A percentile compares a stretch with the other conserved stretches of the same genome.
phyloP scores from a whole-genome alignment of 2,888 invertebrate species.

The Aspidapion aeneum region DNA sequence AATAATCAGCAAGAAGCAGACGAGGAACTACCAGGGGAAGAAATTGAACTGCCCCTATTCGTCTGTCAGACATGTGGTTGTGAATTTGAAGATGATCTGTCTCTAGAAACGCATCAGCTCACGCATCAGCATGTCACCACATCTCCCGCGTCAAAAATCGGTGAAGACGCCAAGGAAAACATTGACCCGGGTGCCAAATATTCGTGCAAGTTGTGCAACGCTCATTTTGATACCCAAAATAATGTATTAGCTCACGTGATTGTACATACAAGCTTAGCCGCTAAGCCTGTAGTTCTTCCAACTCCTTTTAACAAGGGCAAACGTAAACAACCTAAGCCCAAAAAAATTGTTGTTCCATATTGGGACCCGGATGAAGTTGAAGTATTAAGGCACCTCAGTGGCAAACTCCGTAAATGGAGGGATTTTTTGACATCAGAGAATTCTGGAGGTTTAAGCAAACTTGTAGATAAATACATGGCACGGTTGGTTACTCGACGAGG shows the following conservation, averaged over 20 bases:
- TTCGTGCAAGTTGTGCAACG: conserved; percentile 49
- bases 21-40: conserved; percentile 43
- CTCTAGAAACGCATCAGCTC: conserved; percentile 50
- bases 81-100: conserved; percentile 52
- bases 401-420: conserved; percentile 38
- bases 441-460: conserved; percentile 31
- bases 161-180: conserved; percentile 46
- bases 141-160: conserved; percentile 48
- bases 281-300: conserved; percentile 32
- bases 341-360: conserved; percentile 47
- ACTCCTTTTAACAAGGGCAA: conserved; percentile 36
- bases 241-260: conserved; percentile 52
- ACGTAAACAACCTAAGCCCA: conserved; percentile 53
- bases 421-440: conserved; percentile 31
- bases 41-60: conserved; percentile 49
- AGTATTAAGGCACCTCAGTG: conserved; percentile 38
- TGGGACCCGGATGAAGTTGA: conserved; percentile 42
- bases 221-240: conserved; percentile 47
- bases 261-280: conserved; percentile 45
- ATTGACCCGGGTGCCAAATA: conserved; percentile 46
- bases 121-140: conserved; percentile 48
- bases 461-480: conserved; percentile 45
- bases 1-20: conserved; percentile 42
- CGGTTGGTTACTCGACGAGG: conserved; percentile 42
- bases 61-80: conserved; percentile 54